phyloP scores from a whole-genome alignment of 2,113 vertebrate species.

The Labeo catla region DNA sequence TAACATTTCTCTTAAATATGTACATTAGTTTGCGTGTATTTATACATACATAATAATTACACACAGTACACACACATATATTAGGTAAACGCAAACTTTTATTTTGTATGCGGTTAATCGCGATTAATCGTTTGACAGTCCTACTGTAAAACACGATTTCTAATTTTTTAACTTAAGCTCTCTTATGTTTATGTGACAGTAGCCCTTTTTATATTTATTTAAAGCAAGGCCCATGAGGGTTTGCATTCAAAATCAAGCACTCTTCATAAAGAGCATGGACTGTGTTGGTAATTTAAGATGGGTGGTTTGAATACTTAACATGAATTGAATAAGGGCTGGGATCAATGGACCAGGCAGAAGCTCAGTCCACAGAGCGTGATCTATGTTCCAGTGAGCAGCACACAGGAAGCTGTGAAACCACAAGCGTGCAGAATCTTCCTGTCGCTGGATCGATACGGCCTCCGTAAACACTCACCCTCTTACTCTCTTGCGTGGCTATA shows the following conservation, averaged over 20 bases:
- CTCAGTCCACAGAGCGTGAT: constrained; percentile 61
- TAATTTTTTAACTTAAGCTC: too few relatives aligned
- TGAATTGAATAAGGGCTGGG: constrained; percentile 49
- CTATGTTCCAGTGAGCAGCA: constrained; percentile 69
- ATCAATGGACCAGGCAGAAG: constrained; percentile 62
- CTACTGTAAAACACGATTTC: background rate
- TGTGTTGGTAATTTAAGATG: constrained; percentile 43
- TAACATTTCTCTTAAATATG: too few relatives aligned
- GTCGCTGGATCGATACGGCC: constrained; percentile 66
- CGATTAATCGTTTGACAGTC: too few relatives aligned
- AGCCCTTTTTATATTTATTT: background rate
- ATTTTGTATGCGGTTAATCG: too few relatives aligned
- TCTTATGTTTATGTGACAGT: background rate
- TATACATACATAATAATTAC: too few relatives aligned
- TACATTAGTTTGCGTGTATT: too few relatives aligned
- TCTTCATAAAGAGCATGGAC: constrained; percentile 43
- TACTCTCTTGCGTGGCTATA: constrained; percentile 45
- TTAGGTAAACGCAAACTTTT: too few relatives aligned
- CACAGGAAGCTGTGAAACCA: constrained; percentile 72
- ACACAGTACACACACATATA: too few relatives aligned
- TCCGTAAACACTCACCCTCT: constrained; percentile 60
- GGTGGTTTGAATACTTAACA: constrained; percentile 56
- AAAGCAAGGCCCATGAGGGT: background rate
- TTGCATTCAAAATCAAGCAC: background rate
- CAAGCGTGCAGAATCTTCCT: constrained; percentile 53